These are phyloP conservation scores for Sebastolobus alascanus DNA, from an alignment of 2,797 vertebrate species.

Conservation along the genomic window DNA sequence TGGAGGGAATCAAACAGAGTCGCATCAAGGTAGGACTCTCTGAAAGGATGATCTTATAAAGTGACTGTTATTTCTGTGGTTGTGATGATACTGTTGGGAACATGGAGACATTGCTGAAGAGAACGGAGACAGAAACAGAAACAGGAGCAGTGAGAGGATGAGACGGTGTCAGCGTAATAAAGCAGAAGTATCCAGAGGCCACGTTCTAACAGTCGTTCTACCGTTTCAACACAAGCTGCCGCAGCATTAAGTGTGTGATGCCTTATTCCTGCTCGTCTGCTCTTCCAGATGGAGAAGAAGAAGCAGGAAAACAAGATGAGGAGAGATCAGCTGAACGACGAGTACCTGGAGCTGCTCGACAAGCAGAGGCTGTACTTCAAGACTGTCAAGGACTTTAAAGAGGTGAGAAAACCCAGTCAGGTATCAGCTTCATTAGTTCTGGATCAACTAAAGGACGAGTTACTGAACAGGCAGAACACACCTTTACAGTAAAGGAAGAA, in stretches of 20 bases:
- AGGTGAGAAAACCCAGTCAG: slow-evolving; percentile 84
- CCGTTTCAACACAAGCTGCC: neutral
- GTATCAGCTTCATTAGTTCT: neutral
- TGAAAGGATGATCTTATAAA: neutral
- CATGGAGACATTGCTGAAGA: neutral
- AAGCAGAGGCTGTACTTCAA: slow-evolving; percentile 98
- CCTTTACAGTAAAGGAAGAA: neutral
- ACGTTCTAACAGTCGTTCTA: neutral
- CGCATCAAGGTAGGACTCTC: slow-evolving; percentile 90
- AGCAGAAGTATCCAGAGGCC: neutral
- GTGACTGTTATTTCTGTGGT: neutral
- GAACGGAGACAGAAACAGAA: neutral
- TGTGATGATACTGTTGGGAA: neutral
- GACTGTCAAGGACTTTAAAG: slow-evolving; percentile 99
- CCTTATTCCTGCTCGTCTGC: neutral
- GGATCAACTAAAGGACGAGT: neutral
- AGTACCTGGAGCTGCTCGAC: slow-evolving; percentile 96
- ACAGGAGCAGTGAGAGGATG: neutral
- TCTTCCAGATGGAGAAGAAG: slow-evolving; percentile 95
- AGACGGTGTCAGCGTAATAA: neutral
- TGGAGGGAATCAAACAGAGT: slow-evolving; percentile 98
- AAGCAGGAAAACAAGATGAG: slow-evolving; percentile 99
- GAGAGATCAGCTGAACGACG: slow-evolving; percentile 96
- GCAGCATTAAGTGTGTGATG: neutral
- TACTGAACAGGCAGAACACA: neutral